Evolutionary conservation across 1,140 invertebrate genomes (phyloP).

Genomic region (Sycobia sp.): DNA sequence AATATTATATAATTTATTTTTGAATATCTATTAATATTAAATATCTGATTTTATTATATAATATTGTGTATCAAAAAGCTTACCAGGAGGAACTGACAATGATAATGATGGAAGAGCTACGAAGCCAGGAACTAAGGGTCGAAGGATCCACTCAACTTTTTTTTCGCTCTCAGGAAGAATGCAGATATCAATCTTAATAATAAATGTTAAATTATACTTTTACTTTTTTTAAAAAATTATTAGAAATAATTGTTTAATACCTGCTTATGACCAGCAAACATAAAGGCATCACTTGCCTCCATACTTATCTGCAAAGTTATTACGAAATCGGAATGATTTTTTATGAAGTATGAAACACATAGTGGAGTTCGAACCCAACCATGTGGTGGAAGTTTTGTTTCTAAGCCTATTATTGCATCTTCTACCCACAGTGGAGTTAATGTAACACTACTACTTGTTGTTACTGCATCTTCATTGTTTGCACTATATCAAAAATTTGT

Average conservation of each 20-base stretch:
- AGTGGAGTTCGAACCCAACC: slow-evolving; percentile 75
- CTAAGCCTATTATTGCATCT: slow-evolving; percentile 73
- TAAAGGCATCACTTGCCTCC: slow-evolving; percentile 84
- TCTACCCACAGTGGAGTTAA: slow-evolving; percentile 68
- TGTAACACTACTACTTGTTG: slow-evolving; percentile 62
- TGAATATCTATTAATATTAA: not conserved
- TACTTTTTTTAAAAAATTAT: not conserved
- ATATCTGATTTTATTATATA: slow-evolving; percentile 14
- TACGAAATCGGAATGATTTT: slow-evolving; percentile 74
- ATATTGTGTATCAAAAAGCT: slow-evolving; percentile 38
- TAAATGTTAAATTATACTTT: slow-evolving; percentile 1
- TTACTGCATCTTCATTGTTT: slow-evolving; percentile 43
- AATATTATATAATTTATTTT: slow-evolving; percentile 3
- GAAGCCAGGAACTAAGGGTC: slow-evolving; percentile 67
- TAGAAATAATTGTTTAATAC: slow-evolving; percentile 53
- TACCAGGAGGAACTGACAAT: slow-evolving; percentile 55
- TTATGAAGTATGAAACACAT: slow-evolving; percentile 72
- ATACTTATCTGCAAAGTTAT: slow-evolving; percentile 76
- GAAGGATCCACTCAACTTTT: slow-evolving; percentile 66
- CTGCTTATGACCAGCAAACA: slow-evolving; percentile 90
- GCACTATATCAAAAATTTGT: slow-evolving; percentile 42
- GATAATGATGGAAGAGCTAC: slow-evolving; percentile 66
- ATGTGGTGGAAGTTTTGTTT: slow-evolving; percentile 74
- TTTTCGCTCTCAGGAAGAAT: slow-evolving; percentile 64
- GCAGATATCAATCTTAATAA: slow-evolving; percentile 62